phyloP scores from a whole-genome alignment of 2,888 invertebrate species.

The Melikaiella ostensackeni region DNA sequence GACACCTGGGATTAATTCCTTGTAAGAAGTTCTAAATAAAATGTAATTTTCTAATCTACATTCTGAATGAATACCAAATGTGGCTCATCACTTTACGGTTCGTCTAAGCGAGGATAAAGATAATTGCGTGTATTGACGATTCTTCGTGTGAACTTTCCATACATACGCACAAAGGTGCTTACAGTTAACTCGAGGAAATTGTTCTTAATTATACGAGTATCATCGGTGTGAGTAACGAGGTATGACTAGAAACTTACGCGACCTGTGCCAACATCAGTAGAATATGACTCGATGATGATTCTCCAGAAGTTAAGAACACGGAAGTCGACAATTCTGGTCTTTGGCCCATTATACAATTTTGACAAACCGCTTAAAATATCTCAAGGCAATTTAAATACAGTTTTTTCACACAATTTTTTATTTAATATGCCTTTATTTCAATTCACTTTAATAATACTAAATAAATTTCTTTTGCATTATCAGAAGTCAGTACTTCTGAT shows the following conservation, averaged over 20 bases:
- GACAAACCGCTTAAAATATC: background rate
- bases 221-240: constrained; percentile 25
- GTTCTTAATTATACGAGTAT: constrained; percentile 40
- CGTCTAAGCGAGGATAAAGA: background rate
- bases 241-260: constrained; percentile 1
- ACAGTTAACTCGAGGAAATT: constrained; percentile 38
- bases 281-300: constrained; percentile 13
- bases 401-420: too few relatives aligned
- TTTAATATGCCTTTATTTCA: too few relatives aligned
- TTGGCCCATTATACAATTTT: background rate
- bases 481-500: background rate
- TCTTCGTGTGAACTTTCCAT: constrained; percentile 30
- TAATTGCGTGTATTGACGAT: constrained; percentile 17
- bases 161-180: constrained; percentile 23
- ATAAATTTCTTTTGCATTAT: too few relatives aligned
- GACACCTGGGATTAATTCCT: too few relatives aligned
- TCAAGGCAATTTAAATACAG: too few relatives aligned
- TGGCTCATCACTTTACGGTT: background rate
- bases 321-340: background rate
- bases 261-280: constrained; percentile 27
- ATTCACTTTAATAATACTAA: too few relatives aligned
- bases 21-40: background rate
- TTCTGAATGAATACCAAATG: constrained; percentile 12
- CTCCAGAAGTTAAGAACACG: background rate
- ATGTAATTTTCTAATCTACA: background rate